Evolutionary conservation across 2,113 vertebrate species (phyloP), one percentile per base, ranked within the genome.

Genomic region (Zosterops borbonicus): DNA sequence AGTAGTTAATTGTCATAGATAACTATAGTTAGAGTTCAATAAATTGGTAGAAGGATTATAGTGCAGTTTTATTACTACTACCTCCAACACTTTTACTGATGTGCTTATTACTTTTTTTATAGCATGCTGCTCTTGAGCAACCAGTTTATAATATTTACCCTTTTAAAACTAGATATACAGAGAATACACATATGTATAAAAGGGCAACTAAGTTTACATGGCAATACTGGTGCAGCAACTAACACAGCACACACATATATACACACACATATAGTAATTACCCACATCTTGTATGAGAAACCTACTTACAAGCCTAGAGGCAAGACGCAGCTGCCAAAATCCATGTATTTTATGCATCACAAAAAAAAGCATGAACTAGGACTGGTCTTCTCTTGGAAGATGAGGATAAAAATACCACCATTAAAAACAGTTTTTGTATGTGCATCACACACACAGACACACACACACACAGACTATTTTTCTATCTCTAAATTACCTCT

Each of bases 21-120:
- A 95, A 91, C 68, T 80, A 81, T 7, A 80, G 87, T 24, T 89
- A n/a, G 79, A 92, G 80, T 91, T 92, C 83, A 89, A 49, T 91
- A 94, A 91, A 92, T 82, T 71, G 80, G 88, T 6, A 62, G 89
- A 67, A 90, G 69, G 91, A 96, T 92, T 94, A 87, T 8, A 84
- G 76, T 39, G 64, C 76, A 59, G 56, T 90, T 97, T 97, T 93
- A 96, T 91, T 87, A 93, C 77, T 20, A 59, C 35, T 20, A 59
- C 35, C 76, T 81, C 80, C 56, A 95, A 96, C 95, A 97, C 94
- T 90, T 95, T 84, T 93, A 92, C 94, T 90, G 73, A 93, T 89
- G 86, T 56, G 60, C 86, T 90, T 90, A 93, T 90, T 92, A 92
- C 75, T 83, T 92, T 55, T 92, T 96, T 97, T 71, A 95, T 81